Conservation (phyloP, 1,140 invertebrate genomes). For the Trypoxylus dichotomus region DNA sequence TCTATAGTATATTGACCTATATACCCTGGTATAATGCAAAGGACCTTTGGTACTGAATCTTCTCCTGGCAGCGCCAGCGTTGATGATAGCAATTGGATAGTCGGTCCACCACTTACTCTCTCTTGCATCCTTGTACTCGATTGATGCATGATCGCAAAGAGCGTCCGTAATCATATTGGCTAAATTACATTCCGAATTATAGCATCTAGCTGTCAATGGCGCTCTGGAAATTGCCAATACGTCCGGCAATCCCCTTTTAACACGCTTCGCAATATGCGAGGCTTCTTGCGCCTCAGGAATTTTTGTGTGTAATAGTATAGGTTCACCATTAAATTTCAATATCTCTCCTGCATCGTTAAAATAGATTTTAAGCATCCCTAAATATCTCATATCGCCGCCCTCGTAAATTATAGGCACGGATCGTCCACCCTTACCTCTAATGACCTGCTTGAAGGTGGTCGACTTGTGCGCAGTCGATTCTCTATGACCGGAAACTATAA, state of each 20-base stretch:
- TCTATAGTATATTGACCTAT: neutral
- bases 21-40: too few relatives aligned
- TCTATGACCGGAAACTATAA: constrained; percentile 81
- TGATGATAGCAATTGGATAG: neutral
- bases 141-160: neutral
- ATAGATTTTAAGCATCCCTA: constrained; percentile 73
- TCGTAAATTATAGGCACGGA: constrained; percentile 86
- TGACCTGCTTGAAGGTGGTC: constrained; percentile 72
- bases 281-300: constrained; percentile 63
- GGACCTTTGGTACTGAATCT: neutral
- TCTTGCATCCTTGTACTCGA: neutral
- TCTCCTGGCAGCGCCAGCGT: neutral
- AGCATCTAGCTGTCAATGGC: constrained; percentile 64
- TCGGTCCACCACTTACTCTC: neutral
- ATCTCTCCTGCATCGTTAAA: constrained; percentile 79
- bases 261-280: constrained; percentile 60
- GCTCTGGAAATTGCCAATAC: constrained; percentile 67
- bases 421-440: constrained; percentile 70
- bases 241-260: constrained; percentile 59
- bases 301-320: constrained; percentile 73
- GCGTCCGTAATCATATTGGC: constrained; percentile 83
- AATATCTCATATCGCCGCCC: constrained; percentile 88
- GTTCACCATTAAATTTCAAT: constrained; percentile 70
- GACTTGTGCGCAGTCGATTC: constrained; percentile 82
- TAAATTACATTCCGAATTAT: constrained; percentile 77